Conservation (phyloP, 2,888 invertebrate genomes). For the Sepioteuthis lessoniana region DNA sequence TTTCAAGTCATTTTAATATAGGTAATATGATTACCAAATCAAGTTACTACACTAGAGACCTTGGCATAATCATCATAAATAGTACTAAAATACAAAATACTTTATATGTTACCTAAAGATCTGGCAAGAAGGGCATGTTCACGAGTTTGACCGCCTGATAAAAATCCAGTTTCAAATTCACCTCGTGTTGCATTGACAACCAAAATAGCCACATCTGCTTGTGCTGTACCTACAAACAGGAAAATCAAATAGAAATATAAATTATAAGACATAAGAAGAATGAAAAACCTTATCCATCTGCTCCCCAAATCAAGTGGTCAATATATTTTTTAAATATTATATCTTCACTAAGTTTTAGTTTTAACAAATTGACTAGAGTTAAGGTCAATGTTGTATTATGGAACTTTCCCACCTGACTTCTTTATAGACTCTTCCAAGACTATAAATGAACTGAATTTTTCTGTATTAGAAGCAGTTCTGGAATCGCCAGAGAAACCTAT, state of each 20-base stretch:
- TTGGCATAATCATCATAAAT: neutral
- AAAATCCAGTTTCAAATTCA: constrained; percentile 99
- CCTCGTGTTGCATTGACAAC: constrained; percentile 95
- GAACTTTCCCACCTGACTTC: too few relatives aligned
- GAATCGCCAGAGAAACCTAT: too few relatives aligned
- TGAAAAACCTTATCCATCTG: neutral
- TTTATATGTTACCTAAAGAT: constrained; percentile 79
- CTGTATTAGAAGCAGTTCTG: too few relatives aligned
- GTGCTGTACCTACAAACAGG: constrained; percentile 85
- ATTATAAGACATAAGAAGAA: neutral
- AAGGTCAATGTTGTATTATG: too few relatives aligned
- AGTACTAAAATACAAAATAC: neutral
- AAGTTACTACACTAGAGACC: neutral
- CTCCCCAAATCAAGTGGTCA: neutral
- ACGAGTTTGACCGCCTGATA: constrained; percentile 96
- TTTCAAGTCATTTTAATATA: too few relatives aligned
- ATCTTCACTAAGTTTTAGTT: too few relatives aligned
- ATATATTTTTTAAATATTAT: too few relatives aligned
- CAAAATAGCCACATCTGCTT: constrained; percentile 96
- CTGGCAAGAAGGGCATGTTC: constrained; percentile 96
- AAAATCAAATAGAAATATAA: neutral
- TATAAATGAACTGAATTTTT: too few relatives aligned
- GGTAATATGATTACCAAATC: too few relatives aligned
- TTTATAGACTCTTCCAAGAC: too few relatives aligned
- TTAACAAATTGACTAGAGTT: too few relatives aligned